Base-by-base conservation (phyloP, 2,888 invertebrate species). In the Spilarctia lutea region DNA sequence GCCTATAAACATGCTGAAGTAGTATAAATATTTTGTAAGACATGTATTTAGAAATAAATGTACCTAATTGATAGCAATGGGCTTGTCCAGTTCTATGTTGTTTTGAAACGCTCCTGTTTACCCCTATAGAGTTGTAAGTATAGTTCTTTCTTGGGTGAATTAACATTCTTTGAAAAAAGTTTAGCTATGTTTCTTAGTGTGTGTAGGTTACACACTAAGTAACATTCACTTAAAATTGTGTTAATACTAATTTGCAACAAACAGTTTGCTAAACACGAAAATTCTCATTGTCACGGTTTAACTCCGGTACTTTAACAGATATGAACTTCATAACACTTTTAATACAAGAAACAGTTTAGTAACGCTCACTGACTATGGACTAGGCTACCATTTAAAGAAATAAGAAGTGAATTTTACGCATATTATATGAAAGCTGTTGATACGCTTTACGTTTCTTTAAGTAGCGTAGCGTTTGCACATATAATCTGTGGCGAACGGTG, bases 301-400 rank as follows among this genome's bases (percentile, higher is more conserved):
- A 65, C 68, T 56, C 18, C 35, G 18, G 33, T 48, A 63, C 27
- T 68, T 65, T 8, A 60, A 70, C 70, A 70, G 63, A 67, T 67
- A 66, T 75, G 71, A 68, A 56, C 65, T 72, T 35, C 27, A 52
- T 65, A 68, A 52, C 65, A 75, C 65, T 75, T 75, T 69, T 72
- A 69, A 56, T 45, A 60, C 65, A n/a, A n/a, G 52, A 52, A 65
- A 52, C 60, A 71, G 30, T 63, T 71, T 52, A 65, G 72, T 63
- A 60, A 68, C 20, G 42, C 35, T 52, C 65, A 52, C 56, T 56
- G 56, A n/a, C 39, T 60, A 70, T 20, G 52, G 39, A 56, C 52
- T 18, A 27, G 66, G n/a, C 20, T 39, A 16, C 35, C 66, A 39
- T 56, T 56, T 52, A 48, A 6, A 18, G n/a, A 67, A n/a, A 60